Evolutionary conservation across 2,888 invertebrate species (phyloP), one percentile per base, ranked within the genome.

Genomic region (Drosophila hawaiiensis): DNA sequence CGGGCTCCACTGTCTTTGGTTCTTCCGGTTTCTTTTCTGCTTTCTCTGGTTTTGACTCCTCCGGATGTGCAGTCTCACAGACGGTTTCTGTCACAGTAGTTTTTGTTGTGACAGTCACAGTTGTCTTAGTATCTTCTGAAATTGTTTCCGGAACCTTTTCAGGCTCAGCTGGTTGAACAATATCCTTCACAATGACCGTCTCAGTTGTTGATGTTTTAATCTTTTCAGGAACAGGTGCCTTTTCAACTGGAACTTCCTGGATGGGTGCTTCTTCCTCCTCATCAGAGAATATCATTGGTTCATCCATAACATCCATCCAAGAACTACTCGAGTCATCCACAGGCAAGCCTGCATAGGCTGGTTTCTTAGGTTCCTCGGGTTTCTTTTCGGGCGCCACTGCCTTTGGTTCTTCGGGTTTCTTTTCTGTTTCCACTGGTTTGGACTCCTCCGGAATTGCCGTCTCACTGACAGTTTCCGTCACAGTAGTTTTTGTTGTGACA

Each of bases 251-350:
- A 3, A 28, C 22, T 47, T 52, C 56, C 6, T 60, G 55, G 31
- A 43, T 14, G 22, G 63, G 16, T 62, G 28, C 9, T 19, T 84
- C 79, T 31, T 70, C 76, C 31, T 71, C 71, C 0, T 76, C 91
- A 29, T 91, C 91, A 10, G 91, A 88, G 66, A 93, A 84, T 14
- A 78, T 73, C 69, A 91, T 88, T 43, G 91, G 91, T 63, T 93
- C 92, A 52, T 93, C 93, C 35, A 91, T 55, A 25, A 91, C 85
- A 59, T 88, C 73, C 84, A 93, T 88, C 90, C 93, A 93, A 2
- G 90, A 68, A 68, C 61, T 61, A 22, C 61, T 67, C 0, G 66
- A 54, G 16, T 67, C 61, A 53, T 67, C 66, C 0, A 67, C 66
- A 19, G 66, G 66, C 43, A 67, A 3, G 0, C 66, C 66, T 0